phyloP scores from a whole-genome alignment of 2,113 vertebrate species.

The Antechinus stuartii region DNA sequence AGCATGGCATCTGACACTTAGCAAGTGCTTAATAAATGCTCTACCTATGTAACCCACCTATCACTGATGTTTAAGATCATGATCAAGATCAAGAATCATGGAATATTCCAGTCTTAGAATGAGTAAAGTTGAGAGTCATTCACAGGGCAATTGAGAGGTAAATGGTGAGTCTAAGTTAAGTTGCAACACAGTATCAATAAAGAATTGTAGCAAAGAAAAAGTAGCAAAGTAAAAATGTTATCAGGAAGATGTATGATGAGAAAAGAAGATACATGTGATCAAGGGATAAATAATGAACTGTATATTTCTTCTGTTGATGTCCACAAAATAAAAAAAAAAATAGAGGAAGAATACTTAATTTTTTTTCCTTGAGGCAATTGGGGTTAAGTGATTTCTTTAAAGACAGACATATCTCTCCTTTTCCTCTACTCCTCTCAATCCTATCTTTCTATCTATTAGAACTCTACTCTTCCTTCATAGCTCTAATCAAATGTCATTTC shows the following conservation, averaged over 20 bases:
- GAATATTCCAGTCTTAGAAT: neutral
- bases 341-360: neutral
- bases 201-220: neutral
- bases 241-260: neutral
- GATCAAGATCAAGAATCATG: neutral
- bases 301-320: neutral
- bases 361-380: too few relatives aligned
- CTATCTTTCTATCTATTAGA: neutral
- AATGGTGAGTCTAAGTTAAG: neutral
- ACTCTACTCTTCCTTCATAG: neutral
- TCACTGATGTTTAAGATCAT: neutral
- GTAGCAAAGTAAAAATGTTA: neutral
- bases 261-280: neutral
- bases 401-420: neutral
- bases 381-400: neutral
- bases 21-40: neutral
- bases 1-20: neutral
- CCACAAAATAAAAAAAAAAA: neutral
- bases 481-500: neutral
- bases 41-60: neutral
- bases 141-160: neutral
- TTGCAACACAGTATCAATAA: neutral
- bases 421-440: neutral
- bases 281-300: neutral
- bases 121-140: neutral